These are phyloP conservation scores for Atractosteus spatula DNA, from an alignment of 2,113 vertebrate genomes.

Conservation along the genomic window DNA sequence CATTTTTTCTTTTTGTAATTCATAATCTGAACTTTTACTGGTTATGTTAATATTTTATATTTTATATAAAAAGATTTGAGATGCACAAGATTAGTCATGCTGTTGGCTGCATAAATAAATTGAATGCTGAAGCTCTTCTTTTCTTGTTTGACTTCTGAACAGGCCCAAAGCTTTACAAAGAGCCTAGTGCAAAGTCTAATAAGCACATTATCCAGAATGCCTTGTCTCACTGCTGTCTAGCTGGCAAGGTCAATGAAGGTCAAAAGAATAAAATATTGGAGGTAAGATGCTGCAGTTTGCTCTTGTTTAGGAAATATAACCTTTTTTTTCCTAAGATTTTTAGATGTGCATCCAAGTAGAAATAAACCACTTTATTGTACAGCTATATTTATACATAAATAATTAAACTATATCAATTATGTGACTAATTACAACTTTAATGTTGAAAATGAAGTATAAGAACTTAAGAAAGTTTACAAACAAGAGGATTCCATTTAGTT, in stretches of 20 bases:
- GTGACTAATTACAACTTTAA: too few species aligned
- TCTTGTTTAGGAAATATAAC: neutral
- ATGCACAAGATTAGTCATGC: conserved; percentile 20
- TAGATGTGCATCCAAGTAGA: neutral
- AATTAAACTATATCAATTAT: too few species aligned
- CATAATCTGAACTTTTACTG: too few species aligned
- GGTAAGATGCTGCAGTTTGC: conserved; percentile 62
- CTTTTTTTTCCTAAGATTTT: neutral
- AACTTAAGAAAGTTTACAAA: too few species aligned
- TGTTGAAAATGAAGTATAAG: too few species aligned
- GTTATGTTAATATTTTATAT: too few species aligned
- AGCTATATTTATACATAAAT: too few species aligned
- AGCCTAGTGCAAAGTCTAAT: conserved; percentile 97
- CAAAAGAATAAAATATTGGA: conserved; percentile 97
- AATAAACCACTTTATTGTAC: too few species aligned
- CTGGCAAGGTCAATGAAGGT: conserved; percentile 96
- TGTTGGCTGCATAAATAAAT: conserved; percentile 26
- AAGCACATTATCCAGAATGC: conserved; percentile 98
- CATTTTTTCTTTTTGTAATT: too few species aligned
- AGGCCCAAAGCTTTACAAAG: conserved; percentile 97
- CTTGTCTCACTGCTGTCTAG: conserved; percentile 92
- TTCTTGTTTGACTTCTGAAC: conserved; percentile 20
- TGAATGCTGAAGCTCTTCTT: conserved; percentile 12
- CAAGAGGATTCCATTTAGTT: too few species aligned
- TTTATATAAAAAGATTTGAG: too few species aligned